phyloP scores from a whole-genome alignment of 2,797 vertebrate species.

The Mareca strepera region DNA sequence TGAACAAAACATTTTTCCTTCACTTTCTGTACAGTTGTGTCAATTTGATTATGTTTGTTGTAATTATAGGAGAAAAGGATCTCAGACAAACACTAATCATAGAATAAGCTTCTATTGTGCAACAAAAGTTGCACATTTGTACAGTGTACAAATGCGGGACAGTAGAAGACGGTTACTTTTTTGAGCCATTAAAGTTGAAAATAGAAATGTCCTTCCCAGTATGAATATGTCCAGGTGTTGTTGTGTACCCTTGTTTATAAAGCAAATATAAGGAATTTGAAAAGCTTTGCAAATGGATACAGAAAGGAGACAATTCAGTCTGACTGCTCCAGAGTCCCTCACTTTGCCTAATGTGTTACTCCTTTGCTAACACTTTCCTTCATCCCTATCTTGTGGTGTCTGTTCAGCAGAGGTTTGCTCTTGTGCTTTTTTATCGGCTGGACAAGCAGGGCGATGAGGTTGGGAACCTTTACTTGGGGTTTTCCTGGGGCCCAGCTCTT shows the following conservation, averaged over 20 bases:
- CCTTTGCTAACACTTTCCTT: not conserved
- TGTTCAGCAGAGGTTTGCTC: fast-evolving
- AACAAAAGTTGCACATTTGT: not conserved
- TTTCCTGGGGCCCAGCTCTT: not conserved
- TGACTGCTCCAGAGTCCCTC: not conserved
- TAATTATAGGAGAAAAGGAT: not conserved
- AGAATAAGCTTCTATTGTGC: too few relatives aligned
- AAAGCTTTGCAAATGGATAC: not conserved
- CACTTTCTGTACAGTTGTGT: fast-evolving
- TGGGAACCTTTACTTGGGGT: not conserved
- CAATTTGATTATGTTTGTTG: not conserved
- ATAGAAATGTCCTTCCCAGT: not conserved
- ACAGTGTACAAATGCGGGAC: not conserved
- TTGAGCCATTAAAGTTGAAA: not conserved
- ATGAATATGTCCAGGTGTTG: not conserved
- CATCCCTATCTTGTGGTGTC: not conserved
- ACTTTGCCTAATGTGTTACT: not conserved
- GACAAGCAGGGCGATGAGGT: not conserved
- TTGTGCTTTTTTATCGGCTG: fast-evolving
- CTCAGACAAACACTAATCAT: not conserved
- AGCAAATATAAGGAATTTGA: not conserved
- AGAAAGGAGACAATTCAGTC: not conserved
- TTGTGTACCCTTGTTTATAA: not conserved
- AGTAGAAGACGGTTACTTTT: not conserved
- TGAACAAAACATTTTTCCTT: not conserved